Evolutionary conservation across 1,140 invertebrate species (phyloP).

Genomic region (Drosophila fuyamai): DNA sequence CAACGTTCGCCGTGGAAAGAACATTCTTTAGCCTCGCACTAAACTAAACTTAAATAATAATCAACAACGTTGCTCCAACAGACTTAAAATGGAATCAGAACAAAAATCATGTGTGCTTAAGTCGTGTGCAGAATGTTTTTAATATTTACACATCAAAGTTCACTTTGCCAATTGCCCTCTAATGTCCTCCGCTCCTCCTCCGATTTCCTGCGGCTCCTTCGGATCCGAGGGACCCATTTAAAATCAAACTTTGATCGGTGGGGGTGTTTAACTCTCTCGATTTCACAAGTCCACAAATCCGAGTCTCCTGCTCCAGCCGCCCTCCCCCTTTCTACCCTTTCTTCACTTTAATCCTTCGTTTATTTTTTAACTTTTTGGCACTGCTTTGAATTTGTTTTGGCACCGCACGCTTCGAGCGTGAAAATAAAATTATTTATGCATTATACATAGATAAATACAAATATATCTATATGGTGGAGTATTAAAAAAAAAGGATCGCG

Average conservation of each 20-base stretch:
- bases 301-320: not conserved
- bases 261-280: slow-evolving; percentile 32
- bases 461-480: slow-evolving; percentile 39
- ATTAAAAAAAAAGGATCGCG: slow-evolving; percentile 27
- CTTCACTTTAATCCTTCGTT: slow-evolving; percentile 24
- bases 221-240: slow-evolving; percentile 16
- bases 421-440: slow-evolving; percentile 55
- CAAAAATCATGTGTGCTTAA: slow-evolving; percentile 52
- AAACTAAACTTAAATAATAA: slow-evolving; percentile 85
- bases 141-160: slow-evolving; percentile 61
- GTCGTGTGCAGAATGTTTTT: slow-evolving; percentile 51
- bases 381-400: slow-evolving; percentile 78
- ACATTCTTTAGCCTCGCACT: slow-evolving; percentile 78
- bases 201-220: not conserved
- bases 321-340: not conserved
- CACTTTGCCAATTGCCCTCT: slow-evolving; percentile 37
- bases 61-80: slow-evolving; percentile 83
- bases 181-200: not conserved
- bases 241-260: slow-evolving; percentile 61
- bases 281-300: slow-evolving; percentile 1
- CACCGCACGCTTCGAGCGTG: slow-evolving; percentile 78
- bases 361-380: slow-evolving; percentile 65
- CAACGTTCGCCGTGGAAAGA: slow-evolving; percentile 44
- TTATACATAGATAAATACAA: slow-evolving; percentile 45
- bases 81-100: slow-evolving; percentile 75